A percentile compares a stretch with the other conserved stretches of the same genome.
Evolutionary conservation across 2,888 invertebrate genomes (phyloP).

Genomic region (Andrena haemorrhoa): DNA sequence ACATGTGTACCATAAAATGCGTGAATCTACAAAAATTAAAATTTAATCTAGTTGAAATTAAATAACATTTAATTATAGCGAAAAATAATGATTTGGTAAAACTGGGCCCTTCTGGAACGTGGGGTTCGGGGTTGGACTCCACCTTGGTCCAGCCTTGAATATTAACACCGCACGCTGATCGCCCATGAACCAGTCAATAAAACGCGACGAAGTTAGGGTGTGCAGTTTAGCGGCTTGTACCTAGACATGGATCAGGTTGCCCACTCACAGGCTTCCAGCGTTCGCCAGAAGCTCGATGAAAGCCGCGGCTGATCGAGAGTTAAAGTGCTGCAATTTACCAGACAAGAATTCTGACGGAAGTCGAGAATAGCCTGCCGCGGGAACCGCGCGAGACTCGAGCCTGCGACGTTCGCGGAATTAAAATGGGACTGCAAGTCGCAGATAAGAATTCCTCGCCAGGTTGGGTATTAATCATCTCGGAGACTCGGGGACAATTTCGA

Average conservation of each 20-base stretch:
- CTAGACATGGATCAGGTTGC: neutral
- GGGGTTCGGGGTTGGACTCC: too few species aligned
- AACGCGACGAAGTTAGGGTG: too few species aligned
- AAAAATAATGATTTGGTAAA: too few species aligned
- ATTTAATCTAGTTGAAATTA: too few species aligned
- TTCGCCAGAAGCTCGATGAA: neutral
- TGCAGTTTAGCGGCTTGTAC: neutral
- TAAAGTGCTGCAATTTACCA: constrained; percentile 27
- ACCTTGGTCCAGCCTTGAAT: too few species aligned
- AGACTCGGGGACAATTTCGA: constrained; percentile 16
- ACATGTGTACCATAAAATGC: too few species aligned
- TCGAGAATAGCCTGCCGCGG: constrained; percentile 20
- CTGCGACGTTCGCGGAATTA: constrained; percentile 26
- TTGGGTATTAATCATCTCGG: constrained; percentile 21
- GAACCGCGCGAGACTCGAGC: constrained; percentile 1
- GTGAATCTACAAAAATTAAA: too few species aligned
- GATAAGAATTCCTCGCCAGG: constrained; percentile 37
- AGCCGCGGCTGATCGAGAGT: constrained; percentile 15
- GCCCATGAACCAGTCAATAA: too few species aligned
- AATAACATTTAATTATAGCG: too few species aligned
- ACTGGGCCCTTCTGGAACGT: too few species aligned
- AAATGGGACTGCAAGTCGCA: constrained; percentile 28
- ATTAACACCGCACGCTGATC: too few species aligned
- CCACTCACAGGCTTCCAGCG: neutral
- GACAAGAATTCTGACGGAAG: neutral